Percentiles rank a stretch among this genome's conserved stretches.
These are phyloP conservation scores for Centropyge bicolor DNA, from an alignment of 2,797 vertebrate species.

Conservation along the genomic window DNA sequence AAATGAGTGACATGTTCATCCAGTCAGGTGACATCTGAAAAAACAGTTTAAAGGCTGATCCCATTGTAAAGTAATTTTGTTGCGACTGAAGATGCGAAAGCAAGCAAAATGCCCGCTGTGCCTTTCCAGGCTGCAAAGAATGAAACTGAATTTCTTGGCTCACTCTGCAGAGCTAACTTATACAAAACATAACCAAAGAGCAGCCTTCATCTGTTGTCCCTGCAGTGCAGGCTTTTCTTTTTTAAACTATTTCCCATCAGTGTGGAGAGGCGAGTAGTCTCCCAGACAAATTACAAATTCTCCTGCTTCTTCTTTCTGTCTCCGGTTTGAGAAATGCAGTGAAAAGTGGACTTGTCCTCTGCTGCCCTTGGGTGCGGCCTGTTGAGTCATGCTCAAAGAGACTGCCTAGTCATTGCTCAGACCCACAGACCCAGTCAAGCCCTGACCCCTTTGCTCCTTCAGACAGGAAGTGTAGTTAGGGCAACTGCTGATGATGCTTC, in stretches of 20 bases:
- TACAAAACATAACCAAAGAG: conserved; percentile 19
- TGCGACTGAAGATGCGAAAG: conserved; percentile 15
- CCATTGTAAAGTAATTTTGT: conserved; percentile 5
- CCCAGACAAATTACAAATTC: conserved; percentile 46
- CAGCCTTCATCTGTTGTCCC: conserved; percentile 26
- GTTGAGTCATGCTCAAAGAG: conserved; percentile 46
- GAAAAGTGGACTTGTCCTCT: conserved; percentile 44
- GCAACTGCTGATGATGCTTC: conserved; percentile 31
- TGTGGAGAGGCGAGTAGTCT: conserved; percentile 21
- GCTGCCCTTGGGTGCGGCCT: conserved; percentile 21
- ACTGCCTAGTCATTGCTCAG: conserved; percentile 40
- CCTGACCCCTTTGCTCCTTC: conserved; percentile 29
- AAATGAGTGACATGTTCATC: neutral
- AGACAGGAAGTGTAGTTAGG: conserved; percentile 27
- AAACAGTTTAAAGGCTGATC: conserved; percentile 1
- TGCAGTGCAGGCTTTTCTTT: conserved; percentile 34
- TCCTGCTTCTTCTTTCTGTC: conserved; percentile 37
- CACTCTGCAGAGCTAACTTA: conserved; percentile 28
- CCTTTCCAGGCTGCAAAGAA: conserved; percentile 17
- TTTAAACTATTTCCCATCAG: conserved; percentile 43
- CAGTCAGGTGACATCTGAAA: conserved; percentile 19
- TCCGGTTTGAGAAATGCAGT: conserved; percentile 32
- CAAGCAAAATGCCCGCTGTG: neutral
- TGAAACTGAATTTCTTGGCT: conserved; percentile 39
- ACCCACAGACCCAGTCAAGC: conserved; percentile 34